phyloP scores from a whole-genome alignment of 2,888 invertebrate genomes.

The Hedychridium roseum region DNA sequence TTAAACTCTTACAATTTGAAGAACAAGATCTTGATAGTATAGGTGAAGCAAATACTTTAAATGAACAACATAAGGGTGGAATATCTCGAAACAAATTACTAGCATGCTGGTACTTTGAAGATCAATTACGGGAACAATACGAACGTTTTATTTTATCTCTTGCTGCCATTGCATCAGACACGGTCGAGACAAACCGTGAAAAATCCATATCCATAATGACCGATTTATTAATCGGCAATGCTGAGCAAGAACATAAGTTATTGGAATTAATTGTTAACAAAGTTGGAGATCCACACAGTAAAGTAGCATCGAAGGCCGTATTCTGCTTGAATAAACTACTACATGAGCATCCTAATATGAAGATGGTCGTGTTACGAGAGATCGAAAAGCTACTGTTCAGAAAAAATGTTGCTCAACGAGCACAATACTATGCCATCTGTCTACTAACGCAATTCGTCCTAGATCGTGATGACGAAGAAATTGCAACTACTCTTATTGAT shows the following conservation, averaged over 20 bases:
- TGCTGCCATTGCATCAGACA: conserved; percentile 78
- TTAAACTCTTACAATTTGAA: conserved; percentile 73
- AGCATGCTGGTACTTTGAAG: conserved; percentile 89
- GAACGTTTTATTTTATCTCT: conserved; percentile 77
- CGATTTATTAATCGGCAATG: conserved; percentile 78
- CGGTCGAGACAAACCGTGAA: conserved; percentile 81
- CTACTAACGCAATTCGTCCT: conserved; percentile 87
- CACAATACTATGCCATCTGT: conserved; percentile 94
- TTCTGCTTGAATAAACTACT: conserved; percentile 85
- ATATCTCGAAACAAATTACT: conserved; percentile 73
- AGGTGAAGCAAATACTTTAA: conserved; percentile 69
- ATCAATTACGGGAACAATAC: conserved; percentile 83
- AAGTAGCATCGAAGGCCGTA: conserved; percentile 87
- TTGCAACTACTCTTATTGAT: conserved; percentile 85
- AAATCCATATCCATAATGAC: conserved; percentile 80
- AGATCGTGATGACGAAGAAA: conserved; percentile 74
- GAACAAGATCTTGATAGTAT: conserved; percentile 71
- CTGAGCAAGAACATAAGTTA: conserved; percentile 86
- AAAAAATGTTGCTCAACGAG: conserved; percentile 81
- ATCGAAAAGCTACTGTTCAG: conserved; percentile 91
- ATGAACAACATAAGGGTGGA: conserved; percentile 33
- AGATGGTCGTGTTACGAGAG: conserved; percentile 83
- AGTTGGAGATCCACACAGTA: conserved; percentile 90
- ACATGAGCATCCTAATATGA: conserved; percentile 90
- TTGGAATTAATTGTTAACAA: conserved; percentile 89